Percentiles rank a stretch among this genome's conserved stretches.
Evolutionary conservation across 2,888 invertebrate genomes (phyloP).

Genomic region (Geotrupes spiniger): DNA sequence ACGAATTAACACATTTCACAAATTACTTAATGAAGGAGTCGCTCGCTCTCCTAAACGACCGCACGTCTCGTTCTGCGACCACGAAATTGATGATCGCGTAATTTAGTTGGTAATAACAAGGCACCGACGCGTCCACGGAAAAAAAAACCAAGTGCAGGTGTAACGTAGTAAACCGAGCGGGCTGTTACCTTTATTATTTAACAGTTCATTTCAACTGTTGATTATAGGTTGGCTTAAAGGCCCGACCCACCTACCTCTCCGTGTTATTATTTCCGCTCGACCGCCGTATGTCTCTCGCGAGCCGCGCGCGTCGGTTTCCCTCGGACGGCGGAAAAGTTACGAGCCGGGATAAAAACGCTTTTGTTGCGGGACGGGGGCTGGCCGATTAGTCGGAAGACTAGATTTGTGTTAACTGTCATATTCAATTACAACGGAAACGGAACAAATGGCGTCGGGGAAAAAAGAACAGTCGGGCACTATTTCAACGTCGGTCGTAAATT

Average conservation of each 20-base stretch:
- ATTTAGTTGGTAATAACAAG: neutral
- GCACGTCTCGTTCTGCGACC: neutral
- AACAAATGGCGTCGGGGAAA: neutral
- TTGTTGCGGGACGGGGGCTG: no score
- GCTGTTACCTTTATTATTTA: constrained; percentile 3
- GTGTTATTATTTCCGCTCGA: neutral
- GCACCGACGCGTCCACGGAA: neutral
- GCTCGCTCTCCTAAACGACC: neutral
- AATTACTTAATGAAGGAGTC: neutral
- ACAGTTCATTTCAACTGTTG: constrained; percentile 5
- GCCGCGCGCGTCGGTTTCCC: neutral
- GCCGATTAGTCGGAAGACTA: no score
- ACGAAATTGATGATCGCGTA: neutral
- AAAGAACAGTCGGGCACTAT: no score
- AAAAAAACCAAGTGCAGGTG: constrained; percentile 2
- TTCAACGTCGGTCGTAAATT: no score
- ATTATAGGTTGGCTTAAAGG: constrained; percentile 2
- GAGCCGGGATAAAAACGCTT: no score
- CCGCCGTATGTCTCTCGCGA: neutral
- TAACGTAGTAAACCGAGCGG: neutral
- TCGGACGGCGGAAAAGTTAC: neutral
- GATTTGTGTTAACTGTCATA: neutral
- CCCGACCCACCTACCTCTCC: constrained; percentile 1
- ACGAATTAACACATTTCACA: constrained; percentile 1
- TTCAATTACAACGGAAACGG: constrained; percentile 6